Base-by-base conservation (phyloP, 1,140 invertebrate genomes). In the Drosophila murphyi region DNA sequence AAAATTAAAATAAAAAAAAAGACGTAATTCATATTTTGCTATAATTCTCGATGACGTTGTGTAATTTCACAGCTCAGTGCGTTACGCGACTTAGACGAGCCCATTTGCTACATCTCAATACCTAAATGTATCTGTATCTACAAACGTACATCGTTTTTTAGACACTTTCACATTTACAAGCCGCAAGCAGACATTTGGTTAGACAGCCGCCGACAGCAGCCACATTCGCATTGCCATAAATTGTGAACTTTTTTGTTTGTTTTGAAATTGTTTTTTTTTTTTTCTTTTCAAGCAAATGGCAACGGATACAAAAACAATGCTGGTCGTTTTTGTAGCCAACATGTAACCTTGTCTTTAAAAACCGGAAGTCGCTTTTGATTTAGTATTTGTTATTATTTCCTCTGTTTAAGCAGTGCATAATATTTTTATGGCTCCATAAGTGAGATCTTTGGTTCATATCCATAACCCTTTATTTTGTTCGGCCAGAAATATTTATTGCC, bases 61-160 rank as follows among this genome's bases (percentile, higher is more conserved):
- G 83, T 89, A 88, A 88, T 88, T 88, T 88, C 83, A 88, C 83
- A 89, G 85, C 80, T 88, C 85, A 88, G 76, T 72, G 83, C 73
- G 32, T 83, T 80, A 70, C 79, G 83, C 68, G 76, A 72, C 83
- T 87, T 77, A 87, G 82, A 82, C 80, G 79, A 64, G 69, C 82
- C 83, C 82, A 88, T 76, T 41, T 76, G 64, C 85, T 47, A 51
- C 63, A 45, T 54, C 8, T 31, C 47, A 20, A 28, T 65, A 3
- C 12, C 32, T 47, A 39, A 28, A 57, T 52, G 34, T 32, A 61
- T 41, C 52, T 45, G 50, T 68, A 72, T 52, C 52, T 65, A 4
- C 43, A 50, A 32, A 47, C 45, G 32, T 7, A 65, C 10, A 5
- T 31, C 47, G 41, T 20, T 32, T 41, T 60, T 37, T 20, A 12